Conservation (phyloP, 2,113 vertebrate species). For the Petrocephalus microphthalmus region DNA sequence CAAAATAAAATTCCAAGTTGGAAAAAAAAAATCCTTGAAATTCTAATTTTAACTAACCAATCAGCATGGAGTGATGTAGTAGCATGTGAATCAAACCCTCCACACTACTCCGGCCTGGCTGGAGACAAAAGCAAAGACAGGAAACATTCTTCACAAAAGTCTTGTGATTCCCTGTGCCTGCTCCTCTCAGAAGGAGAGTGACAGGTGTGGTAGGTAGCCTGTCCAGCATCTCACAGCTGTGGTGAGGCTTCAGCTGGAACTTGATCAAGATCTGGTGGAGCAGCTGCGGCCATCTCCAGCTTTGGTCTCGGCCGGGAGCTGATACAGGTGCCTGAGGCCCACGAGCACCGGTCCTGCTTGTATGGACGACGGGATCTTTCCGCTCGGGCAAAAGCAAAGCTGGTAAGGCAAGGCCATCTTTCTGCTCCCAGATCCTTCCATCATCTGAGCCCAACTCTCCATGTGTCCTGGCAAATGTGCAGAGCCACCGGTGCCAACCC, state of each 20-base stretch:
- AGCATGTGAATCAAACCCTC: conserved; percentile 64
- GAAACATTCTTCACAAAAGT: conserved; percentile 22
- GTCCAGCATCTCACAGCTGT: not conserved
- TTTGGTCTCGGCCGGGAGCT: not conserved
- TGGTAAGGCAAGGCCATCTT: not conserved
- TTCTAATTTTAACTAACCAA: not conserved
- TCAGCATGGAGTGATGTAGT: conserved; percentile 53
- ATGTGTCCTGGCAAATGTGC: not conserved
- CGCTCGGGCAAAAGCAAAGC: not conserved
- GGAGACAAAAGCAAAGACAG: conserved; percentile 37
- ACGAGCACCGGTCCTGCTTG: not conserved
- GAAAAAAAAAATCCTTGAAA: not conserved
- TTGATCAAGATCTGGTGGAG: not conserved
- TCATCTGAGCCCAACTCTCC: not conserved
- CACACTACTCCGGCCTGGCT: conserved; percentile 63
- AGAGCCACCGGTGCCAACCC: not conserved
- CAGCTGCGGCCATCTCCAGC: not conserved
- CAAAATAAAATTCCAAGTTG: conserved; percentile 1
- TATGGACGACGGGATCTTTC: not conserved
- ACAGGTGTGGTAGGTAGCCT: not conserved
- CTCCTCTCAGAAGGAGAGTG: not conserved
- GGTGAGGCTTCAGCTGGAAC: not conserved
- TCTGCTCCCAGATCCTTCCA: not conserved
- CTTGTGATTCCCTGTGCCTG: not conserved
- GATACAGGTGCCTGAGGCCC: not conserved